phyloP scores from a whole-genome alignment of 2,888 invertebrate genomes.

The Microplitis deprimator region DNA sequence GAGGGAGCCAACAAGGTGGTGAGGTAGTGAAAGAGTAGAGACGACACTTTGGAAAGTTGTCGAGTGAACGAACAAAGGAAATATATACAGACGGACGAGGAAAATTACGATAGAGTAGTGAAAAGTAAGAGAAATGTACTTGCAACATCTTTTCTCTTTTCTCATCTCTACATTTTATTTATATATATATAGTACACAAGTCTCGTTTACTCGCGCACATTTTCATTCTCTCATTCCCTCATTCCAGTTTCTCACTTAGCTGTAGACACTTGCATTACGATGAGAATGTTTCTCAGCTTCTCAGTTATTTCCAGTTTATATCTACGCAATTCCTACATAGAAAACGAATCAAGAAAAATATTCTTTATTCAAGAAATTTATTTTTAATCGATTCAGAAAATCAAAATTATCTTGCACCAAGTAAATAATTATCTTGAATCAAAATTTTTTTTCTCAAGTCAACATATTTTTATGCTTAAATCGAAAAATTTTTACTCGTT shows the following conservation, averaged over 20 bases:
- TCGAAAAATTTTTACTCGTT: no score
- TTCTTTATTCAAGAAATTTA: no score
- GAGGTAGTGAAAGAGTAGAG: not conserved
- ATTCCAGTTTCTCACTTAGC: not conserved
- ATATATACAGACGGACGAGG: conserved; percentile 20
- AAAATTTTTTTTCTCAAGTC: no score
- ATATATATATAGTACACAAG: not conserved
- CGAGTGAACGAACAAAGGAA: conserved; percentile 24
- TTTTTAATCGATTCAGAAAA: no score
- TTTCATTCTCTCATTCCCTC: not conserved
- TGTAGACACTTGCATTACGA: conserved; percentile 33
- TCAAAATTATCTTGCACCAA: no score
- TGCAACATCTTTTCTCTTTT: conserved; percentile 17
- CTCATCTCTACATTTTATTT: not conserved
- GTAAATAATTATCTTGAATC: no score
- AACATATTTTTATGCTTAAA: no score
- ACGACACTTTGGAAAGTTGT: conserved; percentile 25
- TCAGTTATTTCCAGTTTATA: conserved; percentile 14
- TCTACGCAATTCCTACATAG: no score
- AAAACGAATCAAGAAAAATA: no score
- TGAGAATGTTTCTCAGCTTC: conserved; percentile 22
- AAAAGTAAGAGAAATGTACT: conserved; percentile 29
- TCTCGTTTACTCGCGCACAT: not conserved
- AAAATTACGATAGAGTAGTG: conserved; percentile 29
- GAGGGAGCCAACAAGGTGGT: not conserved